Percentiles rank a stretch among this genome's conserved stretches.
Evolutionary conservation across 1,140 invertebrate genomes (phyloP).

Genomic region (Monochamus saltuarius): DNA sequence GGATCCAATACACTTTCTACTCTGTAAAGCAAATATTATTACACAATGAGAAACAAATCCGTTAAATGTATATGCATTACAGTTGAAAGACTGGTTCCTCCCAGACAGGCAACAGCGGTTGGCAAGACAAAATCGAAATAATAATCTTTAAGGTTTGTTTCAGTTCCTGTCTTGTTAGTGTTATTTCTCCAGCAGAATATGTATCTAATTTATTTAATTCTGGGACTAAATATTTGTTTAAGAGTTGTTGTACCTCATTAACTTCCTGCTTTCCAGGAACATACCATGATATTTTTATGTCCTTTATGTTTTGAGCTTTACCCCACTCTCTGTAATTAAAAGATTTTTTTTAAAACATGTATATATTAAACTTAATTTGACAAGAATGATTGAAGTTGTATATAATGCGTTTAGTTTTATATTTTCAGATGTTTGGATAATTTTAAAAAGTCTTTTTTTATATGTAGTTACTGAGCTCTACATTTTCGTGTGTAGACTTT

Average conservation of each 20-base stretch:
- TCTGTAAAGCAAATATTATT: conserved; percentile 28
- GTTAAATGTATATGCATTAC: conserved; percentile 49
- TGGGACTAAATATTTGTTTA: conserved; percentile 63
- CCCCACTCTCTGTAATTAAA: conserved; percentile 74
- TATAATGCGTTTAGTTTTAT: no score
- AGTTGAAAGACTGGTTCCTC: conserved; percentile 57
- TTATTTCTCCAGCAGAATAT: conserved; percentile 52
- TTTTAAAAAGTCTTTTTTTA: no score
- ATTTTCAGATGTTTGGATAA: no score
- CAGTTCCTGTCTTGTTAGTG: conserved; percentile 50
- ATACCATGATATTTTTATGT: conserved; percentile 75
- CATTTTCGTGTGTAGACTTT: no score
- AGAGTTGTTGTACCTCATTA: conserved; percentile 61
- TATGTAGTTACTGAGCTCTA: no score
- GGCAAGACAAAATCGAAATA: conserved; percentile 58
- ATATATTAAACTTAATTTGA: not conserved
- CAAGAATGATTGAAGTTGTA: not conserved
- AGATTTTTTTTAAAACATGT: not conserved
- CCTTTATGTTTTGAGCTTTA: conserved; percentile 63
- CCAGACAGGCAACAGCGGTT: conserved; percentile 62
- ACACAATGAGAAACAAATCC: not conserved
- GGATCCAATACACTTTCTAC: conserved; percentile 45
- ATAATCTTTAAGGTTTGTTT: conserved; percentile 52
- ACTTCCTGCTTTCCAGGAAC: conserved; percentile 71
- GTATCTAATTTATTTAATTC: conserved; percentile 58